Base-by-base conservation (phyloP, 2,888 invertebrate genomes). In the Osmoderma eremita region DNA sequence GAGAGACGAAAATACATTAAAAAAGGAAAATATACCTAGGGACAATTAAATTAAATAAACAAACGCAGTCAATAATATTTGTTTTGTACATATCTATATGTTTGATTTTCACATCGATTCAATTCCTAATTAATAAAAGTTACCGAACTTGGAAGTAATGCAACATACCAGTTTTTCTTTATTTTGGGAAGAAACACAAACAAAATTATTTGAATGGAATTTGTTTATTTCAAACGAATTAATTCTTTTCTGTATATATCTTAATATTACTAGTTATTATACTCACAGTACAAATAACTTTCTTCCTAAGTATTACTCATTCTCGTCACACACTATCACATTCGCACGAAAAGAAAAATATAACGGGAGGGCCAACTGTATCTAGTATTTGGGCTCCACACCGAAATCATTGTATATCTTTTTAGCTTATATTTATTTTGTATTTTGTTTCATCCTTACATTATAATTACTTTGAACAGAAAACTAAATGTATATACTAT, bases 281-380 rank as follows among this genome's bases (percentile, higher is more conserved):
- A 70, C 72, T 74, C 72, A 75, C 69, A 70, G 75, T 73, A 58
- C 68, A 79, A 78, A 78, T 79, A 79, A 15, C 36, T 10, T 53
- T 18, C n/a, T 17, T 41, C 41, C n/a, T 42, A 48, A 24, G 24
- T 30, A 8, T 75, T 78, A 77, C 64, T 49, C 70, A 39, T 63
- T 63, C 49, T 61, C 66, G 56, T 24, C 65, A 65, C 65, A 24
- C 54, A 6, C 24, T 36, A 18, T 48, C 45, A 30, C 45, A 41
- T 15, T 39, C 61, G 39, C 66, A 61, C 49, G 41, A 65, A 22
- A 56, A 56, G 6, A 53, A 39, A 56, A 56, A 53, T 53, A 53
- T 53, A 53, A 53, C 53, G 53, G 38, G 38, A 38, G 53, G 38
- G 53, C 53, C 38, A 15, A 38, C 38, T 53, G 36, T 53, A 53